Conservation (phyloP, 2,888 invertebrate species). For the Volucella zonaria region DNA sequence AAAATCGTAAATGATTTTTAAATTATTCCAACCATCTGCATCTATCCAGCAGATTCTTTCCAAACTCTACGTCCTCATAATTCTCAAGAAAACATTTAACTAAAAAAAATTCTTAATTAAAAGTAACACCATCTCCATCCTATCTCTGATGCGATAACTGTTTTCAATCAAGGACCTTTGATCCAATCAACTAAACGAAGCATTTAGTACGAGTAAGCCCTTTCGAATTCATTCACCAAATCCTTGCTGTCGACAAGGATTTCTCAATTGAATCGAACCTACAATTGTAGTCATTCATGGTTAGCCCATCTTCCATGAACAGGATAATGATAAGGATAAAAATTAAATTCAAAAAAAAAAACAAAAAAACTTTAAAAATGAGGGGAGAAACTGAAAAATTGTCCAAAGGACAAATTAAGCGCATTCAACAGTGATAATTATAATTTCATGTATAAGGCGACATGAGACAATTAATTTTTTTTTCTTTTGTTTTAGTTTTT, state of each 20-base stretch:
- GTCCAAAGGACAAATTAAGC: constrained; percentile 27
- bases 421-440: constrained; percentile 57
- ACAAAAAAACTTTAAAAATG: background rate
- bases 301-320: background rate
- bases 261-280: constrained; percentile 14
- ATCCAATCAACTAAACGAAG: constrained; percentile 47
- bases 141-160: too few relatives aligned
- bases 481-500: constrained; percentile 8
- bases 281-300: background rate
- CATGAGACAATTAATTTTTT: constrained; percentile 56
- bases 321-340: background rate
- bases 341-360: background rate
- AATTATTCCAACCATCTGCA: constrained; percentile 23
- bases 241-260: constrained; percentile 8
- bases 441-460: constrained; percentile 52
- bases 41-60: background rate
- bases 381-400: background rate
- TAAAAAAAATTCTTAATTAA: constrained; percentile 41
- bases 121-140: constrained; percentile 4
- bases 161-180: constrained; percentile 2
- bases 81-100: constrained; percentile 17
- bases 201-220: constrained; percentile 36
- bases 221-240: constrained; percentile 24
- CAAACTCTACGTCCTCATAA: constrained; percentile 6
- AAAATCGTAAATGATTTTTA: constrained; percentile 1